Conservation (phyloP, 2,888 invertebrate genomes). For the Cephus runcator region DNA sequence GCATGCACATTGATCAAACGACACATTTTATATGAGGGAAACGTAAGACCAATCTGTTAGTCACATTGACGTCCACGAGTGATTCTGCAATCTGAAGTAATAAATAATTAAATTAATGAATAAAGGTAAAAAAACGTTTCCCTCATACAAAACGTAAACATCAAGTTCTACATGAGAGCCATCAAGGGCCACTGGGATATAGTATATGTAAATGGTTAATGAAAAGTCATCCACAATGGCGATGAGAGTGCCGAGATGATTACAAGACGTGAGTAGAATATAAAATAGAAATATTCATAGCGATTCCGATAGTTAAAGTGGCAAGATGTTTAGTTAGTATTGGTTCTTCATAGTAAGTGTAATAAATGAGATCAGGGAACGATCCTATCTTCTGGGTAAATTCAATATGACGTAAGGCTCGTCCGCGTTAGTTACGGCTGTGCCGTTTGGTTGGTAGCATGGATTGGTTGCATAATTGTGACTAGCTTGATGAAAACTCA, state of each 20-base stretch:
- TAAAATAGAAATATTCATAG: background rate
- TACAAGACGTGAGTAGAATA: background rate
- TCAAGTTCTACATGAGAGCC: background rate
- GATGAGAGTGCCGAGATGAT: background rate
- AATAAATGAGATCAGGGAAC: background rate
- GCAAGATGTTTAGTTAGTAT: background rate
- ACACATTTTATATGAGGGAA: conserved; percentile 37
- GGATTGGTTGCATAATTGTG: conserved; percentile 64
- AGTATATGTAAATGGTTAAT: background rate
- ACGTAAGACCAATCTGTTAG: background rate
- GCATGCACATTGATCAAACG: conserved; percentile 35
- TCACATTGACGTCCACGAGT: too few relatives aligned
- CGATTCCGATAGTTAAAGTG: background rate
- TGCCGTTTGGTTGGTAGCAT: conserved; percentile 63
- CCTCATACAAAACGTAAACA: background rate
- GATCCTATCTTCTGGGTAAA: conserved; percentile 54
- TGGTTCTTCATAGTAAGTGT: background rate
- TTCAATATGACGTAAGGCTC: conserved; percentile 64
- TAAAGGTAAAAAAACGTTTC: background rate
- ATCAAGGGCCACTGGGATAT: background rate
- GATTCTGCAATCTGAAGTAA: background rate
- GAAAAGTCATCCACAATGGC: background rate
- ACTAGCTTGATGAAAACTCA: conserved; percentile 65
- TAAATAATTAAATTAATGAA: background rate
- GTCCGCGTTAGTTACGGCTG: conserved; percentile 53